Evolutionary conservation across 2,888 invertebrate species (phyloP).

Genomic region (Lampropteryx suffumata): DNA sequence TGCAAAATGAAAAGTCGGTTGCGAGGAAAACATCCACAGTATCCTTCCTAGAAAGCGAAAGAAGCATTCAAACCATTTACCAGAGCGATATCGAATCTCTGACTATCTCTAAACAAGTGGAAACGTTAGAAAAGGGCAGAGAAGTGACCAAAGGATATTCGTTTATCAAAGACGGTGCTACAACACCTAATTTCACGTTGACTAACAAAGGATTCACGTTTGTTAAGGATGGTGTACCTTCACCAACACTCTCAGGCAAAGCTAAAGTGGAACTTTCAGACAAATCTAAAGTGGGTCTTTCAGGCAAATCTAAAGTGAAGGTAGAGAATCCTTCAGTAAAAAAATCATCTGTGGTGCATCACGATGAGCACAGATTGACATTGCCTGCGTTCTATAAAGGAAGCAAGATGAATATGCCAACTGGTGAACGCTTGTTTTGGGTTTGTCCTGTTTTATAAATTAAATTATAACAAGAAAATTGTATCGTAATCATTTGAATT

Average conservation of each 20-base stretch:
- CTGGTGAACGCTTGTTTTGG: slow-evolving; percentile 71
- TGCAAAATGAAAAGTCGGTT: slow-evolving; percentile 7
- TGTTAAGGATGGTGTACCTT: slow-evolving; percentile 2
- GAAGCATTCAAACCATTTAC: slow-evolving; percentile 9
- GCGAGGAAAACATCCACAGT: slow-evolving; percentile 7
- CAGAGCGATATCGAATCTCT: slow-evolving; percentile 30
- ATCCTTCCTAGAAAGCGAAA: slow-evolving; percentile 18
- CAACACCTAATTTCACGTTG: slow-evolving; percentile 14
- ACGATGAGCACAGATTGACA: slow-evolving; percentile 51
- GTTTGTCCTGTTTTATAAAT: too few species aligned
- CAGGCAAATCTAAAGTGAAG: background rate
- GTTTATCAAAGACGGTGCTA: slow-evolving; percentile 8
- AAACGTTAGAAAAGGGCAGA: slow-evolving; percentile 22
- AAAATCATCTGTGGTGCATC: slow-evolving; percentile 51
- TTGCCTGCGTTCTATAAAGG: slow-evolving; percentile 59
- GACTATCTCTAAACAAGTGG: slow-evolving; percentile 23
- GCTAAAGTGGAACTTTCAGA: background rate
- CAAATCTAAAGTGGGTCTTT: background rate
- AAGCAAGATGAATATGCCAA: slow-evolving; percentile 69
- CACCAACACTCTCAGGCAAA: background rate
- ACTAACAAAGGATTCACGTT: slow-evolving; percentile 4
- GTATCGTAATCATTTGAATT: too few species aligned
- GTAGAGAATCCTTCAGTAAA: slow-evolving; percentile 32
- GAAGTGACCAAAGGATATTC: slow-evolving; percentile 19
- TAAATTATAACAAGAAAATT: too few species aligned